Evolutionary conservation across 2,113 vertebrate genomes (phyloP).

Genomic region (Nerophis ophidion): DNA sequence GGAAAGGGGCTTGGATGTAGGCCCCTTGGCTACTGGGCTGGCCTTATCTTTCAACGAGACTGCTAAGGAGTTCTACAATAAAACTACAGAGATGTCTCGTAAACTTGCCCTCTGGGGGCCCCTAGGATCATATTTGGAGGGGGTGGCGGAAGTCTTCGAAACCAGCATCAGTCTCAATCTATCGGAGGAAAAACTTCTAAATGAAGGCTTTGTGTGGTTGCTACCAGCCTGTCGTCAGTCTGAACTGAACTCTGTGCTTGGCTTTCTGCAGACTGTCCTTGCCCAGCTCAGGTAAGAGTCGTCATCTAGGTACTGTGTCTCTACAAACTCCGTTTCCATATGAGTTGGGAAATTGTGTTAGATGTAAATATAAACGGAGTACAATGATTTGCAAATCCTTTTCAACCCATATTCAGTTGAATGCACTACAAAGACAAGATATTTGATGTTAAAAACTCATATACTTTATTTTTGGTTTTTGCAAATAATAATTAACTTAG

Average conservation of each 20-base stretch:
- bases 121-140: conserved; percentile 86
- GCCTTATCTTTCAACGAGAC: conserved; percentile 78
- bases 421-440: too few species aligned
- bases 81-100: conserved; percentile 77
- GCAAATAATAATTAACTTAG: too few species aligned
- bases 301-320: not conserved
- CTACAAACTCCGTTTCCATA: too few species aligned
- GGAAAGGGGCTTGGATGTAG: conserved; percentile 84
- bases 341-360: too few species aligned
- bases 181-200: conserved; percentile 90
- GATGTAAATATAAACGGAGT: too few species aligned
- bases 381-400: too few species aligned
- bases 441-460: too few species aligned
- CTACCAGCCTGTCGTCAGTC: conserved; percentile 84
- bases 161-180: conserved; percentile 78
- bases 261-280: conserved; percentile 81
- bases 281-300: conserved; percentile 81
- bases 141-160: conserved; percentile 89
- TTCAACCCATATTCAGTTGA: too few species aligned
- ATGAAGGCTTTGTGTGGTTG: conserved; percentile 89
- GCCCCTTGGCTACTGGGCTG: conserved; percentile 78
- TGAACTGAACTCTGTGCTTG: conserved; percentile 80
- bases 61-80: conserved; percentile 88
- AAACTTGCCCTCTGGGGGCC: conserved; percentile 84
- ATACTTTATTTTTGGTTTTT: too few species aligned